These are phyloP conservation scores for Trichechus manatus DNA, from an alignment of 2,113 vertebrate species.

Conservation along the genomic window DNA sequence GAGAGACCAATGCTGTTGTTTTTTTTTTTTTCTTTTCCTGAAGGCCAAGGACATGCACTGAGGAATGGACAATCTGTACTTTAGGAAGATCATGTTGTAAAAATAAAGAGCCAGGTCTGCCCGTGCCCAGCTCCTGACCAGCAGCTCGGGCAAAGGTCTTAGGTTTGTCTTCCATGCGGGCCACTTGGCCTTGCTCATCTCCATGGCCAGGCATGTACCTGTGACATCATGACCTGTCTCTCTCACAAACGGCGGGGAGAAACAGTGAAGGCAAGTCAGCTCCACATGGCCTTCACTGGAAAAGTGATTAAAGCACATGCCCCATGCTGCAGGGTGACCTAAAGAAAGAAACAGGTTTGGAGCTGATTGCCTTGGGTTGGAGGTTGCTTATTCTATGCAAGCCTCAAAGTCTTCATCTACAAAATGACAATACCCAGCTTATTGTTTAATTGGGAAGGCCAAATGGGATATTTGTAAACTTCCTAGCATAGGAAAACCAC, in stretches of 20 bases:
- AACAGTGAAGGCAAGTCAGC: neutral
- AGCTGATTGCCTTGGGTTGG: neutral
- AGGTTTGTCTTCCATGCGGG: neutral
- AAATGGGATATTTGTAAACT: neutral
- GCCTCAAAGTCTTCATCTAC: neutral
- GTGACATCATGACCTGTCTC: neutral
- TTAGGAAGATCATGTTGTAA: neutral
- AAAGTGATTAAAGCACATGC: neutral
- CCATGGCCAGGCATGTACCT: neutral
- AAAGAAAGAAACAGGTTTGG: neutral
- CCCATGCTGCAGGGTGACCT: fast-evolving
- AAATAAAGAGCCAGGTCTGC: neutral
- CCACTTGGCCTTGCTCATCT: neutral
- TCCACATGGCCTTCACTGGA: neutral
- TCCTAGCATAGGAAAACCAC: neutral
- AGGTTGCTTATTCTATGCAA: neutral
- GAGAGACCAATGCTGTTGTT: neutral
- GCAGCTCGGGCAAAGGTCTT: neutral
- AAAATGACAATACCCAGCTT: neutral
- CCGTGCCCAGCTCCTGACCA: neutral
- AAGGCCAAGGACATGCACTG: neutral
- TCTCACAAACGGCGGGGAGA: neutral
- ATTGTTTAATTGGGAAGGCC: neutral
- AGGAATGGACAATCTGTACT: neutral
- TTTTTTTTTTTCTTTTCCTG: neutral